A percentile compares a stretch with the other conserved stretches of the same genome.
Evolutionary conservation across 2,888 invertebrate species (phyloP).

Genomic region (Temnothorax ravouxi): DNA sequence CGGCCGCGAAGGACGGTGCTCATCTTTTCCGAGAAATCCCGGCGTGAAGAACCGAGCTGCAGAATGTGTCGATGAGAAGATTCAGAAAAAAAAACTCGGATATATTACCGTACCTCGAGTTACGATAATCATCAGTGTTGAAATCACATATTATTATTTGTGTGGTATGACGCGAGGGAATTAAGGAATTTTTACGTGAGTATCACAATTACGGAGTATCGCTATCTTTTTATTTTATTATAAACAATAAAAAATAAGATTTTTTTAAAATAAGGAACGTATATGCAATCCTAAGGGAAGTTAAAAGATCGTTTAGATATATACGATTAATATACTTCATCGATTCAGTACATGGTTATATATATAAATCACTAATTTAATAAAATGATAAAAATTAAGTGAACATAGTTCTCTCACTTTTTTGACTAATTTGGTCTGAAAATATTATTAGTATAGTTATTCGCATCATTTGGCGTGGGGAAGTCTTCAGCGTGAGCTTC

Average conservation of each 20-base stretch:
- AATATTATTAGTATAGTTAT: slow-evolving; percentile 86
- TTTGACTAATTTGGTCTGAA: neutral
- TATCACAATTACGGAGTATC: neutral
- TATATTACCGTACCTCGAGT: neutral
- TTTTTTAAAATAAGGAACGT: neutral
- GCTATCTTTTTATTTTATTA: neutral
- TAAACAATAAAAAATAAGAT: neutral
- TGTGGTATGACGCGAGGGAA: no score
- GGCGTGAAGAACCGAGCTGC: slow-evolving; percentile 20
- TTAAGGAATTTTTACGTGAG: neutral
- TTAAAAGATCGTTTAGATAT: neutral
- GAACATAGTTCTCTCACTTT: no score
- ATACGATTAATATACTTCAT: slow-evolving; percentile 6
- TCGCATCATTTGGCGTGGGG: slow-evolving; percentile 87
- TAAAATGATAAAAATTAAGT: neutral
- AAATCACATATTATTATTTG: neutral
- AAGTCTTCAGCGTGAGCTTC: slow-evolving; percentile 88
- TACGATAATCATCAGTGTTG: neutral
- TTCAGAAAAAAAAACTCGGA: slow-evolving; percentile 2
- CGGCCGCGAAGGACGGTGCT: slow-evolving; percentile 56
- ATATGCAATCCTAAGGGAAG: neutral
- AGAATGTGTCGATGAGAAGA: slow-evolving; percentile 46
- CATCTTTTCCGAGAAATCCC: slow-evolving; percentile 49
- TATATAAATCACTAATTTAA: neutral
- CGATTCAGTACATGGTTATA: neutral